Conservation (phyloP, 2,797 vertebrate species). For the Schizothorax lantsangensis region DNA sequence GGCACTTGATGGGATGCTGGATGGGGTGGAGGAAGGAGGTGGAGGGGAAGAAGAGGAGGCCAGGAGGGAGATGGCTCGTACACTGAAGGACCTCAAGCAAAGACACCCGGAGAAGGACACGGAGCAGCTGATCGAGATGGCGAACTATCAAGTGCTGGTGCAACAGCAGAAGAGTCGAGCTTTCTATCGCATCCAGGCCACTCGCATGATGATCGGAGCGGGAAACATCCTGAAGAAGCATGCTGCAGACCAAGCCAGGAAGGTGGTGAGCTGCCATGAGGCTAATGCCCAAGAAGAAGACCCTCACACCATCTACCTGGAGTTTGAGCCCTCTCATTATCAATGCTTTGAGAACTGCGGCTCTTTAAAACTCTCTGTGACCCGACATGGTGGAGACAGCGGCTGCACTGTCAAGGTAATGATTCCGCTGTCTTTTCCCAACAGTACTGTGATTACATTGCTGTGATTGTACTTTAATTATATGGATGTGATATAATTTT, state of each 20-base stretch:
- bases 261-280: conserved; percentile 85
- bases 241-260: conserved; percentile 86
- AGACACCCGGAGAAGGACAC: conserved; percentile 87
- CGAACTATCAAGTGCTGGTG: conserved; percentile 86
- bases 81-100: conserved; percentile 85
- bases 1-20: conserved; percentile 81
- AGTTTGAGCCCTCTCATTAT: conserved; percentile 85
- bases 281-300: conserved; percentile 84
- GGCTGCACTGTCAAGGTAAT: conserved; percentile 82
- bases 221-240: conserved; percentile 90
- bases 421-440: neutral
- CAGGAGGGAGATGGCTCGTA: conserved; percentile 85
- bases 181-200: conserved; percentile 89
- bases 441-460: conserved; percentile 31
- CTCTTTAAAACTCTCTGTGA: conserved; percentile 82
- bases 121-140: conserved; percentile 88
- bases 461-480: conserved; percentile 34
- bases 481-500: conserved; percentile 35
- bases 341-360: conserved; percentile 91
- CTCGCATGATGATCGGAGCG: conserved; percentile 89
- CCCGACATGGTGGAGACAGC: conserved; percentile 80
- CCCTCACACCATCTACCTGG: conserved; percentile 83
- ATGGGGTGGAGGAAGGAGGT: conserved; percentile 79
- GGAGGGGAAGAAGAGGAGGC: conserved; percentile 78
- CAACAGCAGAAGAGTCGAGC: conserved; percentile 89